These are phyloP conservation scores for Lanius collurio DNA, from an alignment of 2,113 vertebrate species.

Conservation along the genomic window DNA sequence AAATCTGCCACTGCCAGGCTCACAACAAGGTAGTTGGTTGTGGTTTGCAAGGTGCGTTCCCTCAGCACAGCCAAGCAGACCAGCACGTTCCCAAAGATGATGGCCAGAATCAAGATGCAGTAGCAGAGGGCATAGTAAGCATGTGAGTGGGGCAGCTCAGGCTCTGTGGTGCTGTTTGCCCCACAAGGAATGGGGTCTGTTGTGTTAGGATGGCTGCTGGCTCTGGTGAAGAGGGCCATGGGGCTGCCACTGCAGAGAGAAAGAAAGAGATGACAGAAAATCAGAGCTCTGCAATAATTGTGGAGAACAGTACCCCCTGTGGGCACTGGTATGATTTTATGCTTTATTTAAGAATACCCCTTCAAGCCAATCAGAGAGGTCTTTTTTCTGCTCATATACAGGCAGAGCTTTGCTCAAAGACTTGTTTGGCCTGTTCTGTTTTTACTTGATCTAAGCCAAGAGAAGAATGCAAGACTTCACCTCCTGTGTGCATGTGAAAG, in stretches of 20 bases:
- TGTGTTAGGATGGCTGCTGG: conserved; percentile 76
- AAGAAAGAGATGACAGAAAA: background rate
- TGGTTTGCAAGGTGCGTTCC: conserved; percentile 88
- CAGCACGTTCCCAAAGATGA: conserved; percentile 89
- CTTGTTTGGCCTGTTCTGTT: background rate
- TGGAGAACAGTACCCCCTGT: background rate
- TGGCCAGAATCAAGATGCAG: conserved; percentile 86
- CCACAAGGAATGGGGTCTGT: conserved; percentile 58
- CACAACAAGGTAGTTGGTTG: conserved; percentile 94
- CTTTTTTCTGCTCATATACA: background rate
- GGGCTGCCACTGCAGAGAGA: background rate
- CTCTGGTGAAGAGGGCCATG: conserved; percentile 80
- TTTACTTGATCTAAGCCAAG: background rate
- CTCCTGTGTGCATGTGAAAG: background rate
- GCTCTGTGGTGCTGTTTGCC: conserved; percentile 72
- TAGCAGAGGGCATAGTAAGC: conserved; percentile 90
- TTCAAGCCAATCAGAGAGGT: background rate
- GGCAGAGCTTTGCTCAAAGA: background rate
- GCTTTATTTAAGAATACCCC: background rate
- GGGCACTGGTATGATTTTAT: background rate
- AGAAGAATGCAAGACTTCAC: background rate
- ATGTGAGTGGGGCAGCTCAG: conserved; percentile 20
- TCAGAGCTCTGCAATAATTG: background rate
- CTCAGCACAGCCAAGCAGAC: conserved; percentile 90
- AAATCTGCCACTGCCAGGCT: conserved; percentile 92